Percentiles rank a stretch among this genome's conserved stretches.
Conservation (phyloP, 2,113 vertebrate species). For the Eulacestoma nigropectus region DNA sequence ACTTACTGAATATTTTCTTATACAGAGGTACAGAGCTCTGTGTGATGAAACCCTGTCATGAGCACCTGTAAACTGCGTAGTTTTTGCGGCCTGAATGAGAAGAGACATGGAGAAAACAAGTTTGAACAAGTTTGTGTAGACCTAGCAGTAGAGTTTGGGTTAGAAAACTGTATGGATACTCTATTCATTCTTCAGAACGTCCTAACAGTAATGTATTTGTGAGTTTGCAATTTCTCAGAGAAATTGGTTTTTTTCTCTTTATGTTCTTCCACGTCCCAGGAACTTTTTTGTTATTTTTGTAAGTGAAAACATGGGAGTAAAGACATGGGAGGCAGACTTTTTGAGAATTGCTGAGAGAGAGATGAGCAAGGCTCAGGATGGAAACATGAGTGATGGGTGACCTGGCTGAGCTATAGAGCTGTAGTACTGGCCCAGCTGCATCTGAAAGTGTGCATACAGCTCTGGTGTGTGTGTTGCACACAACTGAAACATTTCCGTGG, state of each 20-base stretch:
- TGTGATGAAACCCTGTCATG: background rate
- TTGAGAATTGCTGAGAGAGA: background rate
- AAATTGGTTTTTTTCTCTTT: background rate
- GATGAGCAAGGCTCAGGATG: background rate
- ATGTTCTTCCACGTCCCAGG: background rate
- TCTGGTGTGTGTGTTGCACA: background rate
- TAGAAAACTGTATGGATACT: background rate
- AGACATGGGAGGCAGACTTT: background rate
- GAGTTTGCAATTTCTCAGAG: background rate
- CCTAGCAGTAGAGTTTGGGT: background rate
- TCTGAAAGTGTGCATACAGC: background rate
- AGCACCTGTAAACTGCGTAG: background rate
- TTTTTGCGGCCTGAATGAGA: background rate
- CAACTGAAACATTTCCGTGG: background rate
- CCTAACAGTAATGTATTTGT: background rate
- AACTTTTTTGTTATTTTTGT: background rate
- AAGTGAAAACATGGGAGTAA: background rate
- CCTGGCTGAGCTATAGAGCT: background rate
- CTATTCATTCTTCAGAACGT: background rate
- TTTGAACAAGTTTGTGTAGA: background rate
- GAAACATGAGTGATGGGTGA: background rate
- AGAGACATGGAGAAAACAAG: background rate
- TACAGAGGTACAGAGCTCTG: fast-evolving
- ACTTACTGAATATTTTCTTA: background rate
- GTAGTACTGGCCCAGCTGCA: background rate